These are phyloP conservation scores for Tamandua tetradactyla DNA, from an alignment of 2,797 vertebrate genomes.

Conservation along the genomic window DNA sequence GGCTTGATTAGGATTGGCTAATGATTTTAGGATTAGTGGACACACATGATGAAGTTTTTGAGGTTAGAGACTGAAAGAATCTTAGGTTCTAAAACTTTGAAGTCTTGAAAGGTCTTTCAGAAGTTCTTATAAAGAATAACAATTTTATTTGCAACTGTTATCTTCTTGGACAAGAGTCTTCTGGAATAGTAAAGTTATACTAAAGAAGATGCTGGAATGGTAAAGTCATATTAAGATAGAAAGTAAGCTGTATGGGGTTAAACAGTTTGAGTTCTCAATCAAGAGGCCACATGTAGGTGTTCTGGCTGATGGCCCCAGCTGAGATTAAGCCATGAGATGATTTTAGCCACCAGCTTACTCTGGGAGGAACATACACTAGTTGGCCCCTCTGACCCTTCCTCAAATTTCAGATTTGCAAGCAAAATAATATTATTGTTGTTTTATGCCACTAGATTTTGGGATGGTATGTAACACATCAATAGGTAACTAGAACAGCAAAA, in stretches of 20 bases:
- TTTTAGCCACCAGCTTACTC: not conserved
- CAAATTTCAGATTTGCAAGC: not conserved
- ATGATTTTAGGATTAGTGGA: not conserved
- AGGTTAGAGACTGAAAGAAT: not conserved
- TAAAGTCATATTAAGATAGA: not conserved
- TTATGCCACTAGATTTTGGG: not conserved
- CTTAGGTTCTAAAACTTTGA: not conserved
- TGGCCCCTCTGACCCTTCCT: not conserved
- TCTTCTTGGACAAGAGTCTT: not conserved
- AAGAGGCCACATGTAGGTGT: not conserved
- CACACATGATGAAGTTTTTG: not conserved
- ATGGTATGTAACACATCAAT: not conserved
- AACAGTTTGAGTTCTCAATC: not conserved
- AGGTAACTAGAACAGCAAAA: not conserved
- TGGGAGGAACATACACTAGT: not conserved
- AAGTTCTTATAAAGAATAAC: not conserved
- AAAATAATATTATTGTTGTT: constrained; percentile 29
- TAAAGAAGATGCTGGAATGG: not conserved
- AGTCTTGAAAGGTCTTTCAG: not conserved
- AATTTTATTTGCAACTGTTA: constrained; percentile 22
- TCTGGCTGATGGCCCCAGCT: not conserved
- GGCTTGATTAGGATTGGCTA: not conserved
- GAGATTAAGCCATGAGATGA: not conserved
- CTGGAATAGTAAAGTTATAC: not conserved
- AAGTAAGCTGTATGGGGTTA: not conserved